Evolutionary conservation across 1,140 invertebrate species (phyloP).

Genomic region (Drosophila bocki): DNA sequence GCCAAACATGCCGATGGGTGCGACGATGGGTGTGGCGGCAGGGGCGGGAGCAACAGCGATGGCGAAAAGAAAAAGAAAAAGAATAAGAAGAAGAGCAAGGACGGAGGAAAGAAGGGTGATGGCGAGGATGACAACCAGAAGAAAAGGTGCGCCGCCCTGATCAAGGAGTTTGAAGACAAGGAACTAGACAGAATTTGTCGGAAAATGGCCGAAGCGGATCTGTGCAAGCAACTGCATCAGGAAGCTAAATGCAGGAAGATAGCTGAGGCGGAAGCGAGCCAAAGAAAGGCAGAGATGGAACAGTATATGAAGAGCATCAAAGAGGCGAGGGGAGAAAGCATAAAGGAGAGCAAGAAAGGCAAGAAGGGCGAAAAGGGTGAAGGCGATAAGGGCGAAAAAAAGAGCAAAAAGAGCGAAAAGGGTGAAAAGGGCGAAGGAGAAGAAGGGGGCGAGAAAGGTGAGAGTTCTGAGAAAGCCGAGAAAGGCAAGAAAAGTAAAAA

Average conservation of each 20-base stretch:
- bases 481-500: not conserved
- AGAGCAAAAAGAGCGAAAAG: not conserved
- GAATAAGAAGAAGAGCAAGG: conserved; percentile 7
- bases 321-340: conserved; percentile 10
- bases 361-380: not conserved
- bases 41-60: not conserved
- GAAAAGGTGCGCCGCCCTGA: not conserved
- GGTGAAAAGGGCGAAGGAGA: no score
- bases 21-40: not conserved
- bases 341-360: conserved; percentile 1
- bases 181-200: not conserved
- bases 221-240: conserved; percentile 8
- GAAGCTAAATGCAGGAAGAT: conserved; percentile 3
- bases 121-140: not conserved
- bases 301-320: conserved; percentile 12
- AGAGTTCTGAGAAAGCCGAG: no score
- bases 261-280: not conserved
- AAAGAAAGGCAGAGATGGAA: conserved; percentile 9
- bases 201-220: not conserved
- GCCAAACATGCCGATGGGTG: not conserved
- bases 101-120: conserved; percentile 18
- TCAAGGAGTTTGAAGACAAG: not conserved
- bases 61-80: conserved; percentile 8
- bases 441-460: not conserved
- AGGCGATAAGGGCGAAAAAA: no score